Evolutionary conservation across 2,113 vertebrate genomes (phyloP), one percentile per base, ranked within the genome.

Genomic region (Xyrauchen texanus): DNA sequence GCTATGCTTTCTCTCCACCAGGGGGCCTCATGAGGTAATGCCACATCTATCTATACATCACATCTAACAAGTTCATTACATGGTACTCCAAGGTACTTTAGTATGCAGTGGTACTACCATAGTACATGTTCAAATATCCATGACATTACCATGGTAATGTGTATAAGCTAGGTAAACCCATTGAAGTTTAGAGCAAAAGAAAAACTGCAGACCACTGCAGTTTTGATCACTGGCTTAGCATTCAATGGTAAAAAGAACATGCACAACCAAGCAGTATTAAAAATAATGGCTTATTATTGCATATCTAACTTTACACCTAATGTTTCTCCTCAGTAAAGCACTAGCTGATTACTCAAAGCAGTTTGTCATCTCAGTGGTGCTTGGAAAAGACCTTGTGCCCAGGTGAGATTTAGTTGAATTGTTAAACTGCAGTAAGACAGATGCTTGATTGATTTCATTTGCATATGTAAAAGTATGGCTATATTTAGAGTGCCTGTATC

Each of bases 361-460:
- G 84, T 99, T 99, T 89, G 94, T 96, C 5, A 74, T 98, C 58
- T 98, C 98, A 0, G 90, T 99, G 12, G 93, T 98, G 63, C 86
- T 99, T 67, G 98, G 97, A 75, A 98, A 96, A 86, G 98, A 99
- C 66, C 92, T 99, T 10, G 95, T 99, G 64, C 94, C 98, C 80
- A 95, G 98, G 98, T 98, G 78, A 93, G 90, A 8, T 67, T 66
- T 42, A 16, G 6, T 53, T 1, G 34, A n/a, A 15, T 42, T 2
- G 10, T 8, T 60, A 51, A 4, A 44, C 0, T 7, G 3, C 57
- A 4, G 10, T 7, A 1, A 2, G 16, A 3, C 21, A 62, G 11
- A 52, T 34, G 21, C 47, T 7, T 45, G 7, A 46, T 12, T 44
- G 3, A 6, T 10, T 78, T 55, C 11, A 10, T 46, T 79, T 62